Evolutionary conservation across 2,888 invertebrate species (phyloP).

Genomic region (Tricholauxania praeusta): DNA sequence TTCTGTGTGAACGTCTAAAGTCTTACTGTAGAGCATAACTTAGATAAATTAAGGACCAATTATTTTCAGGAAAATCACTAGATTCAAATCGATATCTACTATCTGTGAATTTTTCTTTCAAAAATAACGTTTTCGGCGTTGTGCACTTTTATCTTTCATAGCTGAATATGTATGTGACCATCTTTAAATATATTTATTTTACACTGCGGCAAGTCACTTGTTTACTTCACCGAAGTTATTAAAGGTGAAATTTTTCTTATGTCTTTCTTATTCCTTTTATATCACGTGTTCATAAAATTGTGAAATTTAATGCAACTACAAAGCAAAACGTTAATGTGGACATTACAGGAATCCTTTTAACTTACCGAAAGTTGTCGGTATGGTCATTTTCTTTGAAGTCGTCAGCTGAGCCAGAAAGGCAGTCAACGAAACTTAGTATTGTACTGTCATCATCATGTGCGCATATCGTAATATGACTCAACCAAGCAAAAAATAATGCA

Average conservation of each 20-base stretch:
- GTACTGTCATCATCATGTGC: slow-evolving; percentile 7
- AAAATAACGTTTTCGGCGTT: too few species aligned
- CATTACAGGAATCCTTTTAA: not conserved
- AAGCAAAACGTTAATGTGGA: slow-evolving; percentile 9
- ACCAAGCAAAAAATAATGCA: not conserved
- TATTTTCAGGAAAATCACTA: too few species aligned
- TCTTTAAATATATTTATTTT: too few species aligned
- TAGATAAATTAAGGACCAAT: too few species aligned
- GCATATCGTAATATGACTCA: slow-evolving; percentile 10
- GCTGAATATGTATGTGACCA: too few species aligned
- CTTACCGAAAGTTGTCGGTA: not conserved
- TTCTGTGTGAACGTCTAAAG: too few species aligned
- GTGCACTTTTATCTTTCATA: too few species aligned
- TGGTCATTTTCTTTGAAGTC: slow-evolving; percentile 8
- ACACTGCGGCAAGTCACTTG: too few species aligned
- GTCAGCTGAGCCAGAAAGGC: not conserved
- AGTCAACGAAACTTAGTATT: not conserved
- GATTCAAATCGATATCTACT: too few species aligned
- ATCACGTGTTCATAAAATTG: not conserved
- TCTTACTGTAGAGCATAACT: too few species aligned
- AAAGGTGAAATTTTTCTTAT: not conserved
- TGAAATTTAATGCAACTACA: slow-evolving; percentile 25
- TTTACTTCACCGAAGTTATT: too few species aligned
- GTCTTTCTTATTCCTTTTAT: not conserved
- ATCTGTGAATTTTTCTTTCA: too few species aligned